Base-by-base conservation (phyloP, 2,888 invertebrate genomes). In the Agrochola lota region DNA sequence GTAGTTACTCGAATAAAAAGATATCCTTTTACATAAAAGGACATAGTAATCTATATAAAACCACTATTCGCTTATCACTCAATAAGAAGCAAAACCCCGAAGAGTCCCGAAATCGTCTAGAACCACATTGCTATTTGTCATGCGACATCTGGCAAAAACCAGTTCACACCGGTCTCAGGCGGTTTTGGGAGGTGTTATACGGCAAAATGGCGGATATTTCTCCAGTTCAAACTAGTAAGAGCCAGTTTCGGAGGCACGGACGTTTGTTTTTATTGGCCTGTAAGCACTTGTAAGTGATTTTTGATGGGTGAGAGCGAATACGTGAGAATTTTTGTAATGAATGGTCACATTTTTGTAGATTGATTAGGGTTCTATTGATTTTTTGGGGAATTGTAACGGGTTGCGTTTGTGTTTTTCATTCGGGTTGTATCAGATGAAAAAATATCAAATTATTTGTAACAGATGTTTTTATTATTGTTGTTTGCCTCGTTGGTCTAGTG, bases 111-210 rank as follows among this genome's bases (percentile, higher is more conserved):
- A 95, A 94, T 94, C 93, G 94, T 95, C 91, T 87, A 80, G 90
- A 88, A 95, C 95, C 94, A 90, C 94, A 91, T 90, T 84, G 94
- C 94, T 90, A 94, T 95, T 94, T 94, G 93, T 95, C 94, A 93
- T 92, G 93, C 92, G 90, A 91, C 94, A 94, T 93, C 94, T 95
- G 94, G 88, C 86, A 80, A 78, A 86, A 91, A 93, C 90, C 90
- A 87, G 93, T 93, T 93, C 91, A 88, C 92, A 93, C 93, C 91
- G 92, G 92, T 91, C 88, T 85, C 81, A 84, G 90, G 89, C 86
- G 89, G 91, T 91, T 92, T 86, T 80, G 86, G 78, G 88, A 89
- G 88, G 89, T 90, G 89, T 89, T 87, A 87, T 85, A 83, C 80
- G 84, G 83, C 86, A 86, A 90, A 88, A 87, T 87, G 89, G 88